These are phyloP conservation scores for Nephrotoma appendiculata DNA, from an alignment of 2,888 invertebrate species.

Conservation along the genomic window DNA sequence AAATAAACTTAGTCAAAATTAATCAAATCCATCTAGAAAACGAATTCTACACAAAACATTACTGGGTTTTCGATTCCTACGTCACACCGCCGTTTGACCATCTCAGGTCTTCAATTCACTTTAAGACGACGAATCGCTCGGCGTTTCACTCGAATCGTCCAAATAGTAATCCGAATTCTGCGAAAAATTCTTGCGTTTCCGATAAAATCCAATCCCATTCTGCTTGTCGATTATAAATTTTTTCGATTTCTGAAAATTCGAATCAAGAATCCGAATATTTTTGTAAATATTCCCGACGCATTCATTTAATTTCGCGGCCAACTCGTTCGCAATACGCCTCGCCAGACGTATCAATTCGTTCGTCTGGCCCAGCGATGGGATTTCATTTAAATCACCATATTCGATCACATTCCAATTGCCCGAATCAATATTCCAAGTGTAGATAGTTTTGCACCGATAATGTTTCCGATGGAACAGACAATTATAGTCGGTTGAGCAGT, in stretches of 20 bases:
- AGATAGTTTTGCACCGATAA: conserved; percentile 30
- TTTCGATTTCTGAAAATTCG: conserved; percentile 30
- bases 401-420: conserved; percentile 31
- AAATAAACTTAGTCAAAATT: neutral
- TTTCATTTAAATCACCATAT: conserved; percentile 28
- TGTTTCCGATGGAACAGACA: conserved; percentile 28
- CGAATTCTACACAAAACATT: neutral
- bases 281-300: conserved; percentile 22
- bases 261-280: conserved; percentile 27
- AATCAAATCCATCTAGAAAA: neutral
- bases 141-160: neutral
- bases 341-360: conserved; percentile 24
- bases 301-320: conserved; percentile 20
- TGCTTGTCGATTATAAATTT: conserved; percentile 25
- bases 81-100: neutral
- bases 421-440: conserved; percentile 31
- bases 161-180: neutral
- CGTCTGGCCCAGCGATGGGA: conserved; percentile 14
- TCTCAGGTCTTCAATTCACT: no score
- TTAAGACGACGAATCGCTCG: neutral
- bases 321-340: conserved; percentile 25
- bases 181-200: conserved; percentile 18
- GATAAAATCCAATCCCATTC: conserved; percentile 29
- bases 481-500: conserved; percentile 25
- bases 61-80: neutral